Percentiles rank a stretch among this genome's conserved stretches.
These are phyloP conservation scores for Brachionus paranguensis DNA, from an alignment of 1,140 invertebrate genomes.

Conservation along the genomic window DNA sequence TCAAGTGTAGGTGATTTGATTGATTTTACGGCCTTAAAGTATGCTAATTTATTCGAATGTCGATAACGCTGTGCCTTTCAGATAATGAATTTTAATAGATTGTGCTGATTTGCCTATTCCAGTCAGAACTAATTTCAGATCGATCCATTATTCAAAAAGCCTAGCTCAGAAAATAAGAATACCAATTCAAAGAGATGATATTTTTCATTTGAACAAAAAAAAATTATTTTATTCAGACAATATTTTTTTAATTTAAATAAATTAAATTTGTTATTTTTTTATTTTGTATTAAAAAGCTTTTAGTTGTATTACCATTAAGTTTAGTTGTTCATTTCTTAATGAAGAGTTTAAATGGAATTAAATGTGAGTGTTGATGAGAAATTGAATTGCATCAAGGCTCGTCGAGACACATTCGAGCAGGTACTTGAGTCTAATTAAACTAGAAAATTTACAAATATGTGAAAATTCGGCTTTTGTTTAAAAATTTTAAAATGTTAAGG, in stretches of 20 bases:
- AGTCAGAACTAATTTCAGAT: neutral
- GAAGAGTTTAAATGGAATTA: neutral
- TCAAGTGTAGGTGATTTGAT: neutral
- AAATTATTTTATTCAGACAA: neutral
- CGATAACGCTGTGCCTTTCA: neutral
- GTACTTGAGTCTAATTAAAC: neutral
- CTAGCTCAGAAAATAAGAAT: neutral
- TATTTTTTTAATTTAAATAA: neutral
- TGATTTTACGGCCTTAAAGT: neutral
- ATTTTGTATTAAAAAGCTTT: neutral
- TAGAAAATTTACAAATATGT: neutral
- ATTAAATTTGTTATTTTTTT: neutral
- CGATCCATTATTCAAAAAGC: neutral
- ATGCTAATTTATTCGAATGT: constrained; percentile 21
- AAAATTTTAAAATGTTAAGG: constrained; percentile 8
- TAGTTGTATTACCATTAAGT: neutral
- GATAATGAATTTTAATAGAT: neutral
- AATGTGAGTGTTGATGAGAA: neutral
- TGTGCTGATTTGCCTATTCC: neutral
- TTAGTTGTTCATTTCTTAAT: neutral
- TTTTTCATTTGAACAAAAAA: too few species aligned
- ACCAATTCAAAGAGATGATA: too few species aligned
- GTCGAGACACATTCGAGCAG: neutral
- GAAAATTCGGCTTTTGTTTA: constrained; percentile 18
- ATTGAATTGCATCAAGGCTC: neutral